These are phyloP conservation scores for Bolinopsis microptera DNA, from an alignment of 37 sponge, comb jelly and placozoan genomes.

Conservation along the genomic window DNA sequence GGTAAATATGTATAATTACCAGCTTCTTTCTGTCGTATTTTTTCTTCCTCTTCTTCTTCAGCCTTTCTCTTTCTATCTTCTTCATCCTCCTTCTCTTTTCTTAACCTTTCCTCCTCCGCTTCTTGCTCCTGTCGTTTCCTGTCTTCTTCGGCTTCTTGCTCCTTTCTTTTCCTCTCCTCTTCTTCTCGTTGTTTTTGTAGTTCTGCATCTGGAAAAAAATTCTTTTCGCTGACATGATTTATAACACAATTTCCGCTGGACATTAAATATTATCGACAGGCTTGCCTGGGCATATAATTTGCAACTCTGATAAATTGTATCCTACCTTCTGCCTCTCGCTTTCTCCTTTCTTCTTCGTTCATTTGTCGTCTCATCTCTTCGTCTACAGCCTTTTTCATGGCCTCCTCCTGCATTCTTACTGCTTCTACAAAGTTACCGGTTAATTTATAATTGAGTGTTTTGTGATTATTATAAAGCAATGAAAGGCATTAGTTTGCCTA, in stretches of 20 bases:
- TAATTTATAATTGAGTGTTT: too few species aligned
- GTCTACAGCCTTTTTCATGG: too few species aligned
- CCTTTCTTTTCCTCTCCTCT: not conserved
- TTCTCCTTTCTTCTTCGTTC: conserved; percentile 23
- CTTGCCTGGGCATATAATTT: too few species aligned
- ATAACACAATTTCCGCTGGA: too few species aligned
- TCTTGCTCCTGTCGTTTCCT: not conserved
- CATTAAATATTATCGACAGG: too few species aligned
- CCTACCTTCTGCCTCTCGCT: not conserved
- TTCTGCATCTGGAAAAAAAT: too few species aligned
- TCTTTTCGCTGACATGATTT: too few species aligned
- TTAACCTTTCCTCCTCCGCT: not conserved
- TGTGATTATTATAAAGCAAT: too few species aligned
- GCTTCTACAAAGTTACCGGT: not conserved
- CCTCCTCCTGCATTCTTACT: not conserved
- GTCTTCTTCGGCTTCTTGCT: not conserved
- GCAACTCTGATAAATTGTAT: too few species aligned
- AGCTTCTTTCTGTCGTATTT: conserved; percentile 8
- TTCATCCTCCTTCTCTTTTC: not conserved
- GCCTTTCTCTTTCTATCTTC: not conserved
- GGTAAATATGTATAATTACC: too few species aligned
- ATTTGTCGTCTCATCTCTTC: not conserved
- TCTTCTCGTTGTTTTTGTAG: not conserved
- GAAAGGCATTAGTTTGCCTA: too few species aligned
- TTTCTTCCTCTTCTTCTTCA: conserved; percentile 16